Percentiles rank a stretch among this genome's conserved stretches.
Conservation (phyloP, 2,888 invertebrate species). For the Agrochola circellaris region DNA sequence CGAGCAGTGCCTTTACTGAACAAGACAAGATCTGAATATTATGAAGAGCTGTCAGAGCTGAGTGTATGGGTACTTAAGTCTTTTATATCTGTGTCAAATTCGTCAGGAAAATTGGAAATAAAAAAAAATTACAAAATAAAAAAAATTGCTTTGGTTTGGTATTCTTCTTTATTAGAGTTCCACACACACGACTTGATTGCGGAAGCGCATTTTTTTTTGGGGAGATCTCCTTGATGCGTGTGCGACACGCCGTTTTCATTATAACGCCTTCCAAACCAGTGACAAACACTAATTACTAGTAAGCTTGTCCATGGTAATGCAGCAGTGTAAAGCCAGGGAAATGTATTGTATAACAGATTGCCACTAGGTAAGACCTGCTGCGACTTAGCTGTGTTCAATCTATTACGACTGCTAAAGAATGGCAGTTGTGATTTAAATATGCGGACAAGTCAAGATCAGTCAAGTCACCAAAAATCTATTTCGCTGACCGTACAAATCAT, state of each 20-base stretch:
- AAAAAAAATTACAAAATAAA: too few species aligned
- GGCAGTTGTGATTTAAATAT: neutral
- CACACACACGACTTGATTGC: too few species aligned
- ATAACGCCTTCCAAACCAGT: neutral
- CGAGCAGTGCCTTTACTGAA: conserved; percentile 61
- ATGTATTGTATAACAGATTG: neutral
- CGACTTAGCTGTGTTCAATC: neutral
- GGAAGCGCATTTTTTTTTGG: neutral
- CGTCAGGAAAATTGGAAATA: neutral
- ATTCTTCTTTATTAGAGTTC: neutral
- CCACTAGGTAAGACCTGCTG: neutral
- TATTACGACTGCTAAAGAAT: neutral
- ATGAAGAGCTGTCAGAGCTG: neutral
- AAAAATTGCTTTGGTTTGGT: too few species aligned
- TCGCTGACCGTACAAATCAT: neutral
- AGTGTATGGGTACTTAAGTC: neutral
- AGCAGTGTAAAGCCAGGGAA: neutral
- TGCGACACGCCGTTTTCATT: neutral
- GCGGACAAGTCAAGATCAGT: neutral
- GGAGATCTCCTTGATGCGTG: too few species aligned
- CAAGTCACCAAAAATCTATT: neutral
- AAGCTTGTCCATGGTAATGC: neutral
- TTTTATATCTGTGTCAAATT: neutral
- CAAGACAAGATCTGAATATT: neutral
- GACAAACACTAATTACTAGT: neutral